phyloP scores from a whole-genome alignment of 2,797 vertebrate genomes.

The Odontamblyopus rebecca region DNA sequence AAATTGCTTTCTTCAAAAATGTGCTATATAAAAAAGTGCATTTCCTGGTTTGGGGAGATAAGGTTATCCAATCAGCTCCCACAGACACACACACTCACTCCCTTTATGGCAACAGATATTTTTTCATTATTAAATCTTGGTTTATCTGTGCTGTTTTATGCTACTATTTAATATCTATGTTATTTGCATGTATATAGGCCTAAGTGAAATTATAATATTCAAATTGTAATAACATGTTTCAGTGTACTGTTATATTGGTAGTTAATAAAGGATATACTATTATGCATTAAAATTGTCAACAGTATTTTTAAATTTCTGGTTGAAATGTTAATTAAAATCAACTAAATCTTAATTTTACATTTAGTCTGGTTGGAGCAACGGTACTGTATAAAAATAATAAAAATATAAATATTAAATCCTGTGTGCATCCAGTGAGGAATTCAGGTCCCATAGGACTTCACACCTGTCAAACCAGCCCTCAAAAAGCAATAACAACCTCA shows the following conservation, averaged over 20 bases:
- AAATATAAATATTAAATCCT: slow-evolving; percentile 18
- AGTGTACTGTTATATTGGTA: neutral
- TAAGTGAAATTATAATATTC: neutral
- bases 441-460: slow-evolving; percentile 72
- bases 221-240: neutral
- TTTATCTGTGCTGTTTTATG: neutral
- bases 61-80: slow-evolving; percentile 48
- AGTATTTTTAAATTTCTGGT: neutral
- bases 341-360: slow-evolving; percentile 50
- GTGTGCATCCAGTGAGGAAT: slow-evolving; percentile 63
- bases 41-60: slow-evolving; percentile 61
- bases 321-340: slow-evolving; percentile 17
- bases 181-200: neutral
- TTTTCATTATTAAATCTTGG: slow-evolving; percentile 2
- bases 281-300: neutral
- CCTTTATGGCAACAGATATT: slow-evolving; percentile 23
- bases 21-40: slow-evolving; percentile 47
- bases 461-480: slow-evolving; percentile 67
- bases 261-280: neutral
- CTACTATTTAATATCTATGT: neutral
- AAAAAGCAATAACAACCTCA: slow-evolving; percentile 60
- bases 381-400: slow-evolving; percentile 14
- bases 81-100: slow-evolving; percentile 24
- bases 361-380: slow-evolving; percentile 28
- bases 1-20: slow-evolving; percentile 56